Evolutionary conservation across 2,888 invertebrate genomes (phyloP).

Genomic region (Oasisia sp.): DNA sequence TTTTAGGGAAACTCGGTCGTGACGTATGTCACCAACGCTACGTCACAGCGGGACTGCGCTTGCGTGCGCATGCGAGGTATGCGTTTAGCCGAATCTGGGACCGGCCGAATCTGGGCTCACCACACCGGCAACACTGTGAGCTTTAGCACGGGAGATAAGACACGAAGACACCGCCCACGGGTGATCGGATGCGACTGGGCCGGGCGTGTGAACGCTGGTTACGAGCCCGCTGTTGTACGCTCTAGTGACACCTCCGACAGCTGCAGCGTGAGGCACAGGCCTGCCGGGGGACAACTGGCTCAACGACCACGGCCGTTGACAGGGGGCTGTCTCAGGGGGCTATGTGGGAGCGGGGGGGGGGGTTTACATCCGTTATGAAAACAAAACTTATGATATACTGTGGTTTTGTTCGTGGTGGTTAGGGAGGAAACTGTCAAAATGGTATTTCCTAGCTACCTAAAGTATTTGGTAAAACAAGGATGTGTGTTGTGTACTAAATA

Average conservation of each 20-base stretch:
- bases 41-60: too few relatives aligned
- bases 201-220: background rate
- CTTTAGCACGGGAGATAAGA: background rate
- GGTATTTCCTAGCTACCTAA: background rate
- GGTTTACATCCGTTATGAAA: too few relatives aligned
- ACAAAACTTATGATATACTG: background rate
- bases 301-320: background rate
- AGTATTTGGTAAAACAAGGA: background rate
- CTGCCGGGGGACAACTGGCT: background rate
- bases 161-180: background rate
- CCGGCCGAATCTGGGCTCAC: too few relatives aligned
- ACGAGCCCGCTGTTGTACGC: background rate
- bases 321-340: background rate
- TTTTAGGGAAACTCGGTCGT: too few relatives aligned
- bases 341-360: too few relatives aligned
- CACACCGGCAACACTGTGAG: background rate
- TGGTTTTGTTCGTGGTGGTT: background rate
- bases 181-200: background rate
- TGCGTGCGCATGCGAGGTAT: too few relatives aligned
- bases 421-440: background rate
- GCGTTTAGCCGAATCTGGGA: too few relatives aligned
- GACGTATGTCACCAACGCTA: too few relatives aligned
- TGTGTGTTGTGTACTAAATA: background rate
- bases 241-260: background rate
- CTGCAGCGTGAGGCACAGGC: background rate